phyloP scores from a whole-genome alignment of 2,888 invertebrate genomes.

The Parnassius apollo region DNA sequence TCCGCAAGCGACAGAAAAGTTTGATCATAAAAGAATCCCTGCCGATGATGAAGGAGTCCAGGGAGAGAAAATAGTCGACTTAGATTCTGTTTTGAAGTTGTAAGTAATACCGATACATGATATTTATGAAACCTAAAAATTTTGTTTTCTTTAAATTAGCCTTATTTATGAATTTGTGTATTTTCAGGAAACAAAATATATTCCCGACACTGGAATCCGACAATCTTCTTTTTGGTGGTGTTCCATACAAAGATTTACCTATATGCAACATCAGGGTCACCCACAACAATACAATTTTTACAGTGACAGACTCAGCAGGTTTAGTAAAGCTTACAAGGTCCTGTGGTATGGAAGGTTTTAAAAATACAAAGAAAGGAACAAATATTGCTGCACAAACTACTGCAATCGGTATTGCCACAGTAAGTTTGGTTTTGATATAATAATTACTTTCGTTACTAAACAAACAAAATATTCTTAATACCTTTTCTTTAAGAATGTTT shows the following conservation, averaged over 20 bases:
- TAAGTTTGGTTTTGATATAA: constrained; percentile 51
- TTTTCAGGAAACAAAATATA: constrained; percentile 83
- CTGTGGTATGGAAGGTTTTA: constrained; percentile 96
- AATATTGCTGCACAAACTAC: constrained; percentile 98
- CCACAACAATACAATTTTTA: constrained; percentile 93
- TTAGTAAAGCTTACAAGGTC: constrained; percentile 83
- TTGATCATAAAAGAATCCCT: constrained; percentile 70
- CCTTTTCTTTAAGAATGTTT: no score
- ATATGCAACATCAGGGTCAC: constrained; percentile 91
- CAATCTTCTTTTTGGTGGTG: constrained; percentile 86
- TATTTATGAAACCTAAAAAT: not conserved
- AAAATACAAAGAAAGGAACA: constrained; percentile 96
- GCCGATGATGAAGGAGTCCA: constrained; percentile 87
- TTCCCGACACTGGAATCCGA: constrained; percentile 90
- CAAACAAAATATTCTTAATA: no score
- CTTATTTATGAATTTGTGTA: not conserved
- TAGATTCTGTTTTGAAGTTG: constrained; percentile 84
- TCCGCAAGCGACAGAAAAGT: constrained; percentile 55
- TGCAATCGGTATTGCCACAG: constrained; percentile 88
- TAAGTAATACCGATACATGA: not conserved
- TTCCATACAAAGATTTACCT: constrained; percentile 89
- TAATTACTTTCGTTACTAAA: no score
- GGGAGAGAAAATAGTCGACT: constrained; percentile 87
- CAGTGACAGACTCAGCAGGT: constrained; percentile 87
- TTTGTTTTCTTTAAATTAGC: not conserved